Percentiles rank a stretch among this genome's conserved stretches.
phyloP scores from a whole-genome alignment of 2,113 vertebrate species.

The Origma solitaria region DNA sequence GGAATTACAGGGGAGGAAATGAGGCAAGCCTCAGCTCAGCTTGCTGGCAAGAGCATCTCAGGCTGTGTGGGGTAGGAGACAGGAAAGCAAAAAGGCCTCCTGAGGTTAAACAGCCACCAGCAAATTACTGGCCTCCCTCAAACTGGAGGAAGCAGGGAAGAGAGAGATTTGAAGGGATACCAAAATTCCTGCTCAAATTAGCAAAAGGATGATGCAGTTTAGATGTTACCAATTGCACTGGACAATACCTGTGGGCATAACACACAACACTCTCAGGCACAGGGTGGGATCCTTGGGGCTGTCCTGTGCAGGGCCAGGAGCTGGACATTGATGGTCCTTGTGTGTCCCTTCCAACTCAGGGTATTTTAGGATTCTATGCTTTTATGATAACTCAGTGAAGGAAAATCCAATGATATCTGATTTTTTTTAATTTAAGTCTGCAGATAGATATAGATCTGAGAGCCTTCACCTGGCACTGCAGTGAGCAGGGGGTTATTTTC shows the following conservation, averaged over 20 bases:
- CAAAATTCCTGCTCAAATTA: background rate
- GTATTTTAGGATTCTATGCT: background rate
- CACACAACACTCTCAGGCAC: accelerated
- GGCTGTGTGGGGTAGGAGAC: slow-evolving; percentile 13
- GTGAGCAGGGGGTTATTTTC: background rate
- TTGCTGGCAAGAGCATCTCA: background rate
- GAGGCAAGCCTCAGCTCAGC: background rate
- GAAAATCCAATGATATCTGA: background rate
- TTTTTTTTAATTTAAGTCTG: background rate
- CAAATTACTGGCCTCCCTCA: slow-evolving; percentile 17
- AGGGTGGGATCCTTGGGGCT: background rate
- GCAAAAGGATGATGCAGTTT: background rate
- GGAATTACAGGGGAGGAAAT: slow-evolving; percentile 39
- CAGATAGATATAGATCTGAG: background rate
- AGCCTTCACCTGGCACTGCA: background rate
- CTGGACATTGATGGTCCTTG: background rate
- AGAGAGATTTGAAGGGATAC: background rate
- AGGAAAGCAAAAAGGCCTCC: slow-evolving; percentile 4
- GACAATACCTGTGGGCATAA: background rate
- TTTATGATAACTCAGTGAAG: background rate
- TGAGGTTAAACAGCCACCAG: slow-evolving; percentile 27
- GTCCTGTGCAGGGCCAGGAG: background rate
- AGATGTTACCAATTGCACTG: background rate
- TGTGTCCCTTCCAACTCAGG: background rate
- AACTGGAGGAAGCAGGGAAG: background rate